A percentile compares a stretch with the other conserved stretches of the same genome.
phyloP scores from a whole-genome alignment of 2,113 vertebrate genomes.

The Scomber japonicus region DNA sequence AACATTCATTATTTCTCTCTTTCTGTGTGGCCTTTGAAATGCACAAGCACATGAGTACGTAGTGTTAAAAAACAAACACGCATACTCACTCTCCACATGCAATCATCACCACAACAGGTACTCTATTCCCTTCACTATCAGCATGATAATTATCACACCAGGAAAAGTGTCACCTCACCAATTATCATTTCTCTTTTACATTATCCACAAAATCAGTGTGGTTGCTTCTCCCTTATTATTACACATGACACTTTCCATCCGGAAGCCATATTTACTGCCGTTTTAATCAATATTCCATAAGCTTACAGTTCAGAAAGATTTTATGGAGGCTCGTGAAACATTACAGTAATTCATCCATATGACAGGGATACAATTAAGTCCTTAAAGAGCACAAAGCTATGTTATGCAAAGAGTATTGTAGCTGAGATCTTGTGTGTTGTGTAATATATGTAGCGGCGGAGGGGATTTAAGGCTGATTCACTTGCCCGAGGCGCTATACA shows the following conservation, averaged over 20 bases:
- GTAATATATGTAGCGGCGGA: conserved; percentile 34
- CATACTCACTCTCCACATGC: conserved; percentile 1
- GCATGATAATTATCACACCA: conserved; percentile 70
- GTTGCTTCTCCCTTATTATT: conserved; percentile 41
- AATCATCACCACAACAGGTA: conserved; percentile 60
- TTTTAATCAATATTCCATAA: conserved; percentile 51
- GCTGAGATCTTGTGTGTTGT: conserved; percentile 28
- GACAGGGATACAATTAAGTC: conserved; percentile 49
- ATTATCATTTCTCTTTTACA: conserved; percentile 71
- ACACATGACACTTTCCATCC: conserved; percentile 51
- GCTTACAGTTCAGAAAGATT: conserved; percentile 26
- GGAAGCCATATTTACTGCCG: conserved; percentile 45
- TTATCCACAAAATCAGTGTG: conserved; percentile 57
- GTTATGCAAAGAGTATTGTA: conserved; percentile 42
- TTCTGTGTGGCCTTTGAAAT: conserved; percentile 19
- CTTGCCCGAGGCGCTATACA: conserved; percentile 36
- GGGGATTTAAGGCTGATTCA: conserved; percentile 55
- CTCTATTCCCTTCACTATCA: conserved; percentile 59
- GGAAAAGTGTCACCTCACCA: conserved; percentile 67
- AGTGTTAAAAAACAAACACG: conserved; percentile 52
- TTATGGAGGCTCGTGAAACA: conserved; percentile 35
- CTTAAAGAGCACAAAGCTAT: conserved; percentile 44
- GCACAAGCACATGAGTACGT: background rate
- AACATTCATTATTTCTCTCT: background rate
- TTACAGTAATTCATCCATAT: conserved; percentile 44